These are phyloP conservation scores for Pocillopora meandrina DNA, from an alignment of 92 coral and sea anemone genomes.

Conservation along the genomic window DNA sequence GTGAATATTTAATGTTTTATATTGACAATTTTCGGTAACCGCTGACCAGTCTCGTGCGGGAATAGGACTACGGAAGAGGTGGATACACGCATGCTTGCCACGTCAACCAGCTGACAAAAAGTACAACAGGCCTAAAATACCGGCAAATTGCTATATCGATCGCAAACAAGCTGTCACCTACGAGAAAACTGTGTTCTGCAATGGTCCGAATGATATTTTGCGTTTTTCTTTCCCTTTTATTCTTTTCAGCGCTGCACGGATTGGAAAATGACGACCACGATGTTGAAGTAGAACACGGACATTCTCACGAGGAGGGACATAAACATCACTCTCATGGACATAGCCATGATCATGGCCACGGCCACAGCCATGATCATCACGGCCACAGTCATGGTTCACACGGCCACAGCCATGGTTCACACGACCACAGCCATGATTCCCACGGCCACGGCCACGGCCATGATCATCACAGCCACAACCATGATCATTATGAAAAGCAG, in stretches of 20 bases:
- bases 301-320: slow-evolving; percentile 17
- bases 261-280: slow-evolving; percentile 9
- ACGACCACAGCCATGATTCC: slow-evolving; percentile 42
- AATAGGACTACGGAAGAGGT: not conserved
- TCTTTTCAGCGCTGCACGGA: not conserved
- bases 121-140: slow-evolving; percentile 43
- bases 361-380: slow-evolving; percentile 52
- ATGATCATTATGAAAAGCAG: slow-evolving; percentile 28
- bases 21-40: slow-evolving; percentile 30
- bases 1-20: not conserved
- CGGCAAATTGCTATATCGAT: not conserved
- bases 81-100: slow-evolving; percentile 78
- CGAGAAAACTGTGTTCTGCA: not conserved
- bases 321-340: slow-evolving; percentile 54
- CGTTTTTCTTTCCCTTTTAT: not conserved
- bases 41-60: slow-evolving; percentile 20
- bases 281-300: slow-evolving; percentile 9
- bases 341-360: slow-evolving; percentile 45
- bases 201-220: not conserved
- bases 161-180: not conserved
- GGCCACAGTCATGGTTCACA: slow-evolving; percentile 55
- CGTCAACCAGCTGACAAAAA: slow-evolving; percentile 81
- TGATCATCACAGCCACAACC: slow-evolving; percentile 38
- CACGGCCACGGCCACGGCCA: slow-evolving; percentile 49
- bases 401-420: slow-evolving; percentile 46